These are phyloP conservation scores for Tetranychus truncatus DNA, from an alignment of 2,888 invertebrate genomes.

Conservation along the genomic window DNA sequence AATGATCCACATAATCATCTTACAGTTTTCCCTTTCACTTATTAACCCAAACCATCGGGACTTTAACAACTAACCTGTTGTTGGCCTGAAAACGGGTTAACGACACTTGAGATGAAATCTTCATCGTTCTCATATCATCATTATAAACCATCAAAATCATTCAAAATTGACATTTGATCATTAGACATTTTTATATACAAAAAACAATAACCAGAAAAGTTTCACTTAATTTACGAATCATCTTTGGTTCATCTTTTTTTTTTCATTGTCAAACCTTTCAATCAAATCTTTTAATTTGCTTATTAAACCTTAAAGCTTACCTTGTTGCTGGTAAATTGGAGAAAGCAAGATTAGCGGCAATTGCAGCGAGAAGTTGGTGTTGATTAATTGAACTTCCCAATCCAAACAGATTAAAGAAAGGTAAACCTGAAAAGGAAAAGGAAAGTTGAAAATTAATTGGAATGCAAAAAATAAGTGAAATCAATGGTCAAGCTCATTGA, in stretches of 20 bases:
- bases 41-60: neutral
- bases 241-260: too few species aligned
- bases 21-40: neutral
- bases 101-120: neutral
- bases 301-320: neutral
- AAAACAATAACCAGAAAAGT: neutral
- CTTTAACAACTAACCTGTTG: neutral
- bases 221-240: neutral
- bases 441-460: neutral
- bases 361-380: neutral
- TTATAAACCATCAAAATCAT: neutral
- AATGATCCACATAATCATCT: neutral
- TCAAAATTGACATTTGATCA: neutral
- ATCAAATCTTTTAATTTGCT: neutral
- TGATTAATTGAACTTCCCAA: neutral
- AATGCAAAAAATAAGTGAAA: neutral
- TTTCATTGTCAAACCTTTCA: neutral
- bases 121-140: neutral
- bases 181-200: neutral
- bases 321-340: neutral
- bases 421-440: neutral
- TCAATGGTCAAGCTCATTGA: too few species aligned
- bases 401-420: slow-evolving; percentile 1
- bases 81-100: slow-evolving; percentile 1
- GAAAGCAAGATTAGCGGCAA: neutral